Evolutionary conservation across 2,888 invertebrate genomes (phyloP).

Genomic region (Dimorphilus gyrociliatus): DNA sequence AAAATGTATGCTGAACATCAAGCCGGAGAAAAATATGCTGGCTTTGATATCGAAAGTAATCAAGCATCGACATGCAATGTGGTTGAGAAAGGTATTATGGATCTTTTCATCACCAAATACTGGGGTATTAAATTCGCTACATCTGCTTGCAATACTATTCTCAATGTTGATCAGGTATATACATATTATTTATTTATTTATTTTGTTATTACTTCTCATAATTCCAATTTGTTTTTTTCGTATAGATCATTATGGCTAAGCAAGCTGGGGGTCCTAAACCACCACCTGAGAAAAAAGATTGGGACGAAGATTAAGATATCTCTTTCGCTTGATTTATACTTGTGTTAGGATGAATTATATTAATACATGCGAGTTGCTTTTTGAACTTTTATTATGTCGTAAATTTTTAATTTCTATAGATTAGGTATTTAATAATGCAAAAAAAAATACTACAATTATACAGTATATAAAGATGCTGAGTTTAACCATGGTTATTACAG

Average conservation of each 20-base stretch:
- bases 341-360: no score
- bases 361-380: no score
- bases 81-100: constrained; percentile 51
- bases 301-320: constrained; percentile 41
- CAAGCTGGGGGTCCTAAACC: constrained; percentile 86
- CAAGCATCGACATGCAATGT: constrained; percentile 56
- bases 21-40: constrained; percentile 60
- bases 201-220: background rate
- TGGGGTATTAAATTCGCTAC: constrained; percentile 94
- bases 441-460: no score
- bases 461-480: no score
- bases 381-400: no score
- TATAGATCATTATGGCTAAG: constrained; percentile 84
- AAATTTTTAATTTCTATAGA: no score
- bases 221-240: constrained; percentile 6
- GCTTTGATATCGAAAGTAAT: constrained; percentile 71
- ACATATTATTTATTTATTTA: constrained; percentile 2
- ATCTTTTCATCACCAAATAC: constrained; percentile 61
- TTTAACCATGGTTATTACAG: no score
- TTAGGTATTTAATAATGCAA: no score
- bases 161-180: constrained; percentile 67
- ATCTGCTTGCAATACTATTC: constrained; percentile 72
- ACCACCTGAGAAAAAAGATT: constrained; percentile 20
- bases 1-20: constrained; percentile 85
- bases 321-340: no score